phyloP scores from a whole-genome alignment of 2,888 invertebrate species.

The Ophonus ardosiacus region DNA sequence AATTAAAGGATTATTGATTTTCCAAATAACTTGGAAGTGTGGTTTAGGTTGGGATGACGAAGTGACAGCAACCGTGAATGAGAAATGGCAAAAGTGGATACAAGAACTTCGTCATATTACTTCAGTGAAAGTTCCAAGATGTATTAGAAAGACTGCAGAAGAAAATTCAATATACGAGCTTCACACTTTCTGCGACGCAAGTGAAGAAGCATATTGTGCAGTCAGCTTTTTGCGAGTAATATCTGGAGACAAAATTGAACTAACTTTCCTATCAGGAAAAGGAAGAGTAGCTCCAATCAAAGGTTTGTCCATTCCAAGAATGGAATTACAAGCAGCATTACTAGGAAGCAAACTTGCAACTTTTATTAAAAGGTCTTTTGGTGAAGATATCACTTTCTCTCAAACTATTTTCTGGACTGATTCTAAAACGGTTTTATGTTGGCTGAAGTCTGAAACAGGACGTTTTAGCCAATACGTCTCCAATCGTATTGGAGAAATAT shows the following conservation, averaged over 20 bases:
- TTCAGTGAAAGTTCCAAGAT: background rate
- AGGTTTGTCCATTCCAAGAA: slow-evolving; percentile 28
- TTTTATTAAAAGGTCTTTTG: background rate
- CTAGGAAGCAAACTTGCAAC: background rate
- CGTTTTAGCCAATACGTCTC: background rate
- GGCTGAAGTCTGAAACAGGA: background rate
- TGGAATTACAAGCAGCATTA: slow-evolving; percentile 52
- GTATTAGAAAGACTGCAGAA: background rate
- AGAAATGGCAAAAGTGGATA: background rate
- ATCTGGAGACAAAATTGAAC: background rate
- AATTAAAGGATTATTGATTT: background rate
- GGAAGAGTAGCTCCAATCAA: slow-evolving; percentile 48
- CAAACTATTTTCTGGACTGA: background rate
- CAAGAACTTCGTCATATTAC: background rate
- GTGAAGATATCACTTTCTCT: background rate
- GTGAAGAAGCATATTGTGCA: slow-evolving; percentile 22
- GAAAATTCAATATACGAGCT: slow-evolving; percentile 18
- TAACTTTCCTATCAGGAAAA: slow-evolving; percentile 23
- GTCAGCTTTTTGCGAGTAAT: slow-evolving; percentile 44
- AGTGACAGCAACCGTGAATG: background rate
- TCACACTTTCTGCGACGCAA: slow-evolving; percentile 54
- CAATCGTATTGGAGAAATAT: background rate
- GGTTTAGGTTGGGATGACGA: slow-evolving; percentile 1
- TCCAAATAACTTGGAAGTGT: background rate
- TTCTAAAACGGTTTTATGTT: background rate